phyloP scores from a whole-genome alignment of 2,888 invertebrate species.

The Tenthredo notha region DNA sequence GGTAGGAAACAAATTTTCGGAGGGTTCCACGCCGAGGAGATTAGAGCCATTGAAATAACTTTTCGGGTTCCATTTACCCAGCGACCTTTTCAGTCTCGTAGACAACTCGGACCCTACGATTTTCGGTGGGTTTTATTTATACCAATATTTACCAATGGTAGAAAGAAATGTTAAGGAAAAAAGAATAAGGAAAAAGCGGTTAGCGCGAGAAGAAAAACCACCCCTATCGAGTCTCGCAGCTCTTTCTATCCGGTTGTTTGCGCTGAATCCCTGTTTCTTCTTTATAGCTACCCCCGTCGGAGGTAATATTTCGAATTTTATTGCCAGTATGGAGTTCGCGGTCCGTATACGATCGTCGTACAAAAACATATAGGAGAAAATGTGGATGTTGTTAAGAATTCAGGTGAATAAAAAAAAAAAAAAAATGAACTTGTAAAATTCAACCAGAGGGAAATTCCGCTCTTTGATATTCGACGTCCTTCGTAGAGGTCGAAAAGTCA shows the following conservation, averaged over 20 bases:
- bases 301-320: slow-evolving; percentile 71
- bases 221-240: slow-evolving; percentile 11
- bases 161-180: slow-evolving; percentile 50
- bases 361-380: neutral
- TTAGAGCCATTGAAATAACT: slow-evolving; percentile 29
- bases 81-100: neutral
- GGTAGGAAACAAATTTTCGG: neutral
- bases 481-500: neutral
- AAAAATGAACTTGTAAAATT: neutral
- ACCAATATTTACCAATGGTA: slow-evolving; percentile 42
- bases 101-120: slow-evolving; percentile 23
- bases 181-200: slow-evolving; percentile 52
- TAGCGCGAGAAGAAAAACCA: slow-evolving; percentile 38
- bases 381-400: neutral
- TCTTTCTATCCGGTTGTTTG: slow-evolving; percentile 61
- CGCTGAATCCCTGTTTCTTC: slow-evolving; percentile 71
- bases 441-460: neutral
- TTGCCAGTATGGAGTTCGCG: slow-evolving; percentile 55
- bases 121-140: slow-evolving; percentile 18
- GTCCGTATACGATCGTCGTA: slow-evolving; percentile 6
- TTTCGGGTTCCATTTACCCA: slow-evolving; percentile 28
- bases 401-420: neutral
- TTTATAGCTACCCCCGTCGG: slow-evolving; percentile 69
- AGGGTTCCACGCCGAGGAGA: neutral
- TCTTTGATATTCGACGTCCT: slow-evolving; percentile 15